Evolutionary conservation across 2,888 invertebrate genomes (phyloP).

Genomic region (Gibbula magus): DNA sequence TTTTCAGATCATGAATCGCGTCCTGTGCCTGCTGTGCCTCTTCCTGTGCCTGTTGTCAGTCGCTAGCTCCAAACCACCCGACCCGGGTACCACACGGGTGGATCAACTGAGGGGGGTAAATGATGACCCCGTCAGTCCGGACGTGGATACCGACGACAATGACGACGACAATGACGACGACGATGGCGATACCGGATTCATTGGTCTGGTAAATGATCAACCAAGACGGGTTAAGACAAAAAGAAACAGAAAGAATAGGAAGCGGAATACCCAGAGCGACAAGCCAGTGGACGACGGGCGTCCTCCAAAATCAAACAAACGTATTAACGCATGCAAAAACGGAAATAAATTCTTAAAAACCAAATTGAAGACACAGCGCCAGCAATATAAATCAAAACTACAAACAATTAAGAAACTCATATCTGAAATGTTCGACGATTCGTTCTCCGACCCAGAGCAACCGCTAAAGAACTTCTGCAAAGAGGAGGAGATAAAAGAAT

Average conservation of each 20-base stretch:
- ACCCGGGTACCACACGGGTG: too few relatives aligned
- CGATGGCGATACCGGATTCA: background rate
- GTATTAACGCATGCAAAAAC: background rate
- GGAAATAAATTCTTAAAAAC: background rate
- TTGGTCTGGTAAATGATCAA: background rate
- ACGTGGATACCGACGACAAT: background rate
- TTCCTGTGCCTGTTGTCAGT: too few relatives aligned
- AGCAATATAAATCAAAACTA: background rate
- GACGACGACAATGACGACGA: background rate
- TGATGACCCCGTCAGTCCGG: background rate
- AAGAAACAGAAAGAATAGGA: background rate
- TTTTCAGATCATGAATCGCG: too few relatives aligned
- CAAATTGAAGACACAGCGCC: background rate
- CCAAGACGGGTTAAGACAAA: background rate
- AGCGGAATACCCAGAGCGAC: background rate
- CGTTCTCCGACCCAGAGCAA: background rate
- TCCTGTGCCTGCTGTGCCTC: too few relatives aligned
- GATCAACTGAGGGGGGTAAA: too few relatives aligned
- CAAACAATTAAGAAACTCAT: background rate
- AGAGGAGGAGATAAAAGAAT: background rate
- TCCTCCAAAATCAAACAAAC: background rate
- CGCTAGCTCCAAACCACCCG: too few relatives aligned
- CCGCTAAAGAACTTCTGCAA: background rate
- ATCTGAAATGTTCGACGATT: background rate
- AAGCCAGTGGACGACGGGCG: background rate